A percentile compares a stretch with the other conserved stretches of the same genome.
Conservation (phyloP, 2,113 vertebrate genomes). For the Mesocricetus auratus region DNA sequence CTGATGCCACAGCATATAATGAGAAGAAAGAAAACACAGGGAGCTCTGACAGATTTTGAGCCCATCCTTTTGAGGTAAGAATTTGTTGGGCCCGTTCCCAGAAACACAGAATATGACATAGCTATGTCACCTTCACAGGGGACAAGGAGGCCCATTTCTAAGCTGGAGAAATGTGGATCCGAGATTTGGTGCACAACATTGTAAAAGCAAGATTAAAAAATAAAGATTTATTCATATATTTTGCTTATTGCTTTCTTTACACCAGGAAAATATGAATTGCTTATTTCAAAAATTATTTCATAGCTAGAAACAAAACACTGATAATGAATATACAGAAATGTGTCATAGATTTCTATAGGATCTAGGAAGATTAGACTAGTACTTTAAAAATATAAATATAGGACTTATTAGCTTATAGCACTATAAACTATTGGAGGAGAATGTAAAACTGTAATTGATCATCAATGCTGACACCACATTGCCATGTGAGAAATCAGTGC, state of each 20-base stretch:
- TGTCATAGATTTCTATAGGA: not conserved
- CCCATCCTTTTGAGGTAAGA: not conserved
- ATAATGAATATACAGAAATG: not conserved
- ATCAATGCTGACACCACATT: not conserved
- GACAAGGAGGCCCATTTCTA: not conserved
- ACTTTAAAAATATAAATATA: not conserved
- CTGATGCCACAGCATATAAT: not conserved
- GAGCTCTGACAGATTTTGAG: not conserved
- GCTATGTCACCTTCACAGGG: not conserved
- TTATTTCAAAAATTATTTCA: not conserved
- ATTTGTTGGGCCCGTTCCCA: not conserved
- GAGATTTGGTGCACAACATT: not conserved
- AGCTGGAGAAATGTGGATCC: not conserved
- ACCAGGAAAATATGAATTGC: not conserved
- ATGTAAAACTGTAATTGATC: not conserved
- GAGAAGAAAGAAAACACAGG: not conserved
- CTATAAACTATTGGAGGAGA: not conserved
- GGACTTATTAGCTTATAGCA: not conserved
- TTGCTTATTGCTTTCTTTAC: not conserved
- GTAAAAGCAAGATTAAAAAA: constrained; percentile 1
- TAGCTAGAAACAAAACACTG: not conserved
- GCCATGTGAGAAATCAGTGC: not conserved
- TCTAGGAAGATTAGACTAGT: not conserved
- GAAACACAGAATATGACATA: not conserved
- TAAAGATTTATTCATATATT: not conserved